A percentile compares a stretch with the other conserved stretches of the same genome.
These are phyloP conservation scores for Euthynnus affinis DNA, from an alignment of 2,797 vertebrate species.

Conservation along the genomic window DNA sequence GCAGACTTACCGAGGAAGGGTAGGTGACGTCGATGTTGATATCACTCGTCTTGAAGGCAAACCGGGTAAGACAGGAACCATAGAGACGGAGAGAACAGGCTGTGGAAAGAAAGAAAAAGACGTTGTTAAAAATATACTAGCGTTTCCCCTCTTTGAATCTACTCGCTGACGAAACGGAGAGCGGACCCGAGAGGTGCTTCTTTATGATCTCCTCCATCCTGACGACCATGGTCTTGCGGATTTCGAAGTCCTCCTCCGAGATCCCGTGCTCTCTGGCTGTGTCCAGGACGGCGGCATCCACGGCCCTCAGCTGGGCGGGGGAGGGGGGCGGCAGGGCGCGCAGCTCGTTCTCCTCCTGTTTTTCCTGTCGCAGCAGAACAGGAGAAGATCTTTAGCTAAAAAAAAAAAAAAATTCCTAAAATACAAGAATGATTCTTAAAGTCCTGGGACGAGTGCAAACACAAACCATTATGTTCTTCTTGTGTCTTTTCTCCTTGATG, in stretches of 20 bases:
- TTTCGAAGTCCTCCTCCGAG: conserved; percentile 92
- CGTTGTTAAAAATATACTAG: too few species aligned
- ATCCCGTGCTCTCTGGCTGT: conserved; percentile 91
- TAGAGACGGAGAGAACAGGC: conserved; percentile 95
- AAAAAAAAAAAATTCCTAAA: background rate
- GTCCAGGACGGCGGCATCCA: conserved; percentile 89
- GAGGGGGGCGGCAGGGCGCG: conserved; percentile 91
- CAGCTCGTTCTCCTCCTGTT: conserved; percentile 97
- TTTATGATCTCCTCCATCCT: conserved; percentile 94
- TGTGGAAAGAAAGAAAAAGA: conserved; percentile 71
- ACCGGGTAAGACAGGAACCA: conserved; percentile 95
- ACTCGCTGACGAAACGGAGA: background rate
- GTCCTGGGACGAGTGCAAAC: background rate
- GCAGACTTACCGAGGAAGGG: conserved; percentile 90
- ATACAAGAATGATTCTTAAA: background rate
- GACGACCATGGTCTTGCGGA: conserved; percentile 88
- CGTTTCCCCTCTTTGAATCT: background rate
- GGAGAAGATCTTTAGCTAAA: background rate
- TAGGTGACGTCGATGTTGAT: conserved; percentile 96
- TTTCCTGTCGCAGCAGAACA: conserved; percentile 86
- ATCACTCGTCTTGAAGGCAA: conserved; percentile 97
- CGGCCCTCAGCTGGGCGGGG: conserved; percentile 89
- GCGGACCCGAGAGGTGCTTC: conserved; percentile 90
- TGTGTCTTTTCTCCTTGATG: conserved; percentile 99
- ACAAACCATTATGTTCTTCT: conserved; percentile 95